phyloP scores from a whole-genome alignment of 2,888 invertebrate species.

The Phytoseiulus persimilis region DNA sequence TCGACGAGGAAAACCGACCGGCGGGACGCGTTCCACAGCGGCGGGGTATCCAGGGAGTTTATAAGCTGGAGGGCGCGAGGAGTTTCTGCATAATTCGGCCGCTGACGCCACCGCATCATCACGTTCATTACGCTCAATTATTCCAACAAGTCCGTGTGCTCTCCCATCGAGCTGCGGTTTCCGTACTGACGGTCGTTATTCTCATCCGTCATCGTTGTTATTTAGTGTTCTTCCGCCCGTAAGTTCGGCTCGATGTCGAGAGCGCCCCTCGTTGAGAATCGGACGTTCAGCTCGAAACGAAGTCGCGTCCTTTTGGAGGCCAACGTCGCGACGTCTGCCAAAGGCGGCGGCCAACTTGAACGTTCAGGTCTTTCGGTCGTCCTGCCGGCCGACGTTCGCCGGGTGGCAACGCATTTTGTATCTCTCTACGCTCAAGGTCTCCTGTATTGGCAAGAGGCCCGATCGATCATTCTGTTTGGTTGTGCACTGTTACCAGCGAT shows the following conservation, averaged over 20 bases:
- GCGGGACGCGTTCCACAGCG: background rate
- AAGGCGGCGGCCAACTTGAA: too few relatives aligned
- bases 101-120: background rate
- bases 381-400: background rate
- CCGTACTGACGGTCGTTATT: background rate
- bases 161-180: background rate
- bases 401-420: background rate
- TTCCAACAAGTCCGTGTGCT: background rate
- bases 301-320: too few relatives aligned
- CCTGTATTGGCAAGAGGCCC: background rate
- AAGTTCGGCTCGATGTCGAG: too few relatives aligned
- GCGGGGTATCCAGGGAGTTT: background rate
- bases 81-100: background rate
- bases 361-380: too few relatives aligned
- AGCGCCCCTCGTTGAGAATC: too few relatives aligned
- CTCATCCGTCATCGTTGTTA: background rate
- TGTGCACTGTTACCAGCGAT: background rate
- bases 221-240: background rate
- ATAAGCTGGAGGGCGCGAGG: background rate
- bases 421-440: background rate
- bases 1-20: background rate
- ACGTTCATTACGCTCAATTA: background rate
- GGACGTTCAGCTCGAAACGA: too few relatives aligned
- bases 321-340: too few relatives aligned
- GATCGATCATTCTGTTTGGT: background rate